Conservation (phyloP, 2,113 vertebrate species). For the Romanogobio albipinnatus region DNA sequence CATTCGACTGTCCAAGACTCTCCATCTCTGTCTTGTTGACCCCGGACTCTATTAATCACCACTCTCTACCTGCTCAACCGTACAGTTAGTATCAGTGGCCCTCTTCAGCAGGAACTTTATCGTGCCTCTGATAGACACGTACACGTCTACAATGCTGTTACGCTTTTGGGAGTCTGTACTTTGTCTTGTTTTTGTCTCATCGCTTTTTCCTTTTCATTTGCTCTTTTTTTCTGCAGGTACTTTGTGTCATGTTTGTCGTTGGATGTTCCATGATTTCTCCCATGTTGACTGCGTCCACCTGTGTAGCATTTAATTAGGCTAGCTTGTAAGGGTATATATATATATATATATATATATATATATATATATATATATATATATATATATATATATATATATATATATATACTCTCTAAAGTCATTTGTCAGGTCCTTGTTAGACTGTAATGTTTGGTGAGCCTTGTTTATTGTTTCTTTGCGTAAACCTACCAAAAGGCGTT, state of each 20-base stretch:
- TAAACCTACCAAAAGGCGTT: too few species aligned
- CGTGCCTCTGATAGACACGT: not conserved
- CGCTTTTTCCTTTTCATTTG: not conserved
- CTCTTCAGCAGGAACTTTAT: not conserved
- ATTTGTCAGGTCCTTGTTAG: not conserved
- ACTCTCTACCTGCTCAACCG: constrained; percentile 42
- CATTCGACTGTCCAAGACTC: constrained; percentile 33
- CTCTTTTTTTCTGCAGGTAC: not conserved
- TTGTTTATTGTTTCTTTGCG: not conserved
- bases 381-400: too few species aligned
- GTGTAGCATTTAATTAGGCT: not conserved
- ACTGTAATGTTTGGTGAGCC: not conserved
- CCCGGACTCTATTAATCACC: constrained; percentile 52
- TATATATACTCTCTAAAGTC: not conserved
- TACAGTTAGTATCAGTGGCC: constrained; percentile 34
- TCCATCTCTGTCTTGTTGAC: constrained; percentile 60
- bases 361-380: too few species aligned
- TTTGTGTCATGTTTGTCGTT: not conserved
- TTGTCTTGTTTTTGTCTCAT: constrained; percentile 24
- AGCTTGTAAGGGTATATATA: not conserved
- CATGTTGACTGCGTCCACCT: not conserved
- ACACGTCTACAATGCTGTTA: constrained; percentile 14
- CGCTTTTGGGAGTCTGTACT: not conserved
- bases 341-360: too few species aligned
- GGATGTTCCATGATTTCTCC: constrained; percentile 5